A percentile compares a stretch with the other conserved stretches of the same genome.
Conservation (phyloP, 2,797 vertebrate genomes). For the Thaleichthys pacificus region DNA sequence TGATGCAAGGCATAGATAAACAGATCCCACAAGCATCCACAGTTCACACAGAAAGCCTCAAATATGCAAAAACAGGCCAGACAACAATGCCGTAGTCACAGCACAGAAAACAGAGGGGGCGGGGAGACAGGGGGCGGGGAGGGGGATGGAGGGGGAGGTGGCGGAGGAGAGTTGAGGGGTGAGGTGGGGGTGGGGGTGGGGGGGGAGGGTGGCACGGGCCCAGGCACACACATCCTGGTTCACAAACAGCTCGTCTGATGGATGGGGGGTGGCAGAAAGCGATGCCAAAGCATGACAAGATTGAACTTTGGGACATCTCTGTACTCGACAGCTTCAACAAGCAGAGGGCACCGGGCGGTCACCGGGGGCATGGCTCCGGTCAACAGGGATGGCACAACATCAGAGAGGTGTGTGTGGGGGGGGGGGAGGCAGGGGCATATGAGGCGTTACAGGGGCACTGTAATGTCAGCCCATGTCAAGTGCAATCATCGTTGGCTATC, state of each 20-base stretch:
- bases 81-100: not conserved
- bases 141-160: not conserved
- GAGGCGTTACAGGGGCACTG: conserved; percentile 63
- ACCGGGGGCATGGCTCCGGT: conserved; percentile 72
- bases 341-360: conserved; percentile 76
- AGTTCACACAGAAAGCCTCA: not conserved
- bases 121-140: not conserved
- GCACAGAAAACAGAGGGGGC: not conserved
- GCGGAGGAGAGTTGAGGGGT: not conserved
- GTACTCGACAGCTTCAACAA: conserved; percentile 73
- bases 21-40: not conserved
- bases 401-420: conserved; percentile 33
- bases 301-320: conserved; percentile 79
- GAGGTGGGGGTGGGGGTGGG: not conserved
- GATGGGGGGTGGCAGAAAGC: conserved; percentile 73
- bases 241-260: conserved; percentile 61
- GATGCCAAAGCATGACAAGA: conserved; percentile 73
- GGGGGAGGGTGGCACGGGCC: not conserved
- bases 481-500: conserved; percentile 78
- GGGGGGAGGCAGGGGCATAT: conserved; percentile 13
- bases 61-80: too few species aligned
- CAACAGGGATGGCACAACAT: conserved; percentile 68
- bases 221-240: conserved; percentile 42
- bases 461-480: conserved; percentile 80
- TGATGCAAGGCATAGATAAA: not conserved